These are phyloP conservation scores for Actenoides lindsayi DNA, from an alignment of 2,113 vertebrate species.

Conservation along the genomic window DNA sequence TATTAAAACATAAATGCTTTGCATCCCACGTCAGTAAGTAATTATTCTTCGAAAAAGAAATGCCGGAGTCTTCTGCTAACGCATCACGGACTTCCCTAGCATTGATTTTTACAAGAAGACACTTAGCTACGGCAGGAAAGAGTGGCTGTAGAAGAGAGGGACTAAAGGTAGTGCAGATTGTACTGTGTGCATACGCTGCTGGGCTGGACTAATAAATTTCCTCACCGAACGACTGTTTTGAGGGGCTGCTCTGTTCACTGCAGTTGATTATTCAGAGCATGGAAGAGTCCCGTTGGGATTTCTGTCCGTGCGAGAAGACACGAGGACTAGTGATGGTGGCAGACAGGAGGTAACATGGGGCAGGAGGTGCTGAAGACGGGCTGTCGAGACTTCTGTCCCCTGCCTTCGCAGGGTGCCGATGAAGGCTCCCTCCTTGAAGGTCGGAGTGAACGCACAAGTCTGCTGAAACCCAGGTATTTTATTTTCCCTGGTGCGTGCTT, in stretches of 20 bases:
- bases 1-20: slow-evolving; percentile 16
- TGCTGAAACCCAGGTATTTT: not conserved
- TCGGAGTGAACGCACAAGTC: not conserved
- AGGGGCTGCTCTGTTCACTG: not conserved
- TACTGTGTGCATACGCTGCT: not conserved
- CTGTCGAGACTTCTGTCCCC: not conserved
- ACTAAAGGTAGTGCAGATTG: not conserved
- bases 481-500: not conserved
- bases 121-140: not conserved
- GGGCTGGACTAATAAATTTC: not conserved
- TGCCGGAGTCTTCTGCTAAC: not conserved
- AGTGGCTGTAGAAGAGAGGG: not conserved
- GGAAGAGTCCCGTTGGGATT: not conserved
- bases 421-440: not conserved
- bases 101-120: not conserved
- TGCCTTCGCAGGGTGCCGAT: not conserved
- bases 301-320: not conserved
- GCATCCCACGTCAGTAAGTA: not conserved
- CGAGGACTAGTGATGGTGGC: not conserved
- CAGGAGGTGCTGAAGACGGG: not conserved
- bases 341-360: not conserved
- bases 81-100: not conserved
- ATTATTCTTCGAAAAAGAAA: not conserved
- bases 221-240: not conserved
- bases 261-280: not conserved